Evolutionary conservation across 2,113 vertebrate species (phyloP).

Genomic region (Lamprologus sp.): DNA sequence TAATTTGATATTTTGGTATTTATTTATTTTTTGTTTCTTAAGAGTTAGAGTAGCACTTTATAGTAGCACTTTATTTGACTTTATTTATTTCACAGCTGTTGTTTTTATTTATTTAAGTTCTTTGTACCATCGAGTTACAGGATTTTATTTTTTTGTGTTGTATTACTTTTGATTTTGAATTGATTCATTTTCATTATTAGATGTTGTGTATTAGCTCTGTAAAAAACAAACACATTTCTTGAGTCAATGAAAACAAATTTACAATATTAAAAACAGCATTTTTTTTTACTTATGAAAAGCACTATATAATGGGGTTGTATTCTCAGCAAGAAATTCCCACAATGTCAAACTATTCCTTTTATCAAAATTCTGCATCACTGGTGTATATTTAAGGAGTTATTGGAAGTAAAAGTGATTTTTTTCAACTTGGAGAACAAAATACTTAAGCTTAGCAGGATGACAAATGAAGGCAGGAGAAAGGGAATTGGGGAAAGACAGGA

Average conservation of each 20-base stretch:
- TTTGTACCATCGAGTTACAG: background rate
- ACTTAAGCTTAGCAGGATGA: background rate
- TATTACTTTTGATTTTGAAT: background rate
- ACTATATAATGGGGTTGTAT: background rate
- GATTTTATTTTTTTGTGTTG: background rate
- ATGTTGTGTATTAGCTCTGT: background rate
- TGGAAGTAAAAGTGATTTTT: background rate
- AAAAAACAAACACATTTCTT: background rate
- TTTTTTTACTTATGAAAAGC: background rate
- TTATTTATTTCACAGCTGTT: background rate
- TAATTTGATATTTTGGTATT: background rate
- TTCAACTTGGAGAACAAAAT: background rate
- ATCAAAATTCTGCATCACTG: background rate
- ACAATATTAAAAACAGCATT: background rate
- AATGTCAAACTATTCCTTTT: background rate
- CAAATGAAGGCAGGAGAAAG: slow-evolving; percentile 19
- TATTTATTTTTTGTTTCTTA: background rate
- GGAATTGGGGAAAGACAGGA: slow-evolving; percentile 17
- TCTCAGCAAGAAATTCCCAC: background rate
- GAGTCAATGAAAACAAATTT: background rate
- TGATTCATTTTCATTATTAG: background rate
- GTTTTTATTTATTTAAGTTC: background rate
- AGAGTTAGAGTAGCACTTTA: background rate
- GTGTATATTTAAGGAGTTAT: background rate
- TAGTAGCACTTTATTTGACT: background rate